phyloP scores from a whole-genome alignment of 2,113 vertebrate genomes.

The Asarcornis scutulata region DNA sequence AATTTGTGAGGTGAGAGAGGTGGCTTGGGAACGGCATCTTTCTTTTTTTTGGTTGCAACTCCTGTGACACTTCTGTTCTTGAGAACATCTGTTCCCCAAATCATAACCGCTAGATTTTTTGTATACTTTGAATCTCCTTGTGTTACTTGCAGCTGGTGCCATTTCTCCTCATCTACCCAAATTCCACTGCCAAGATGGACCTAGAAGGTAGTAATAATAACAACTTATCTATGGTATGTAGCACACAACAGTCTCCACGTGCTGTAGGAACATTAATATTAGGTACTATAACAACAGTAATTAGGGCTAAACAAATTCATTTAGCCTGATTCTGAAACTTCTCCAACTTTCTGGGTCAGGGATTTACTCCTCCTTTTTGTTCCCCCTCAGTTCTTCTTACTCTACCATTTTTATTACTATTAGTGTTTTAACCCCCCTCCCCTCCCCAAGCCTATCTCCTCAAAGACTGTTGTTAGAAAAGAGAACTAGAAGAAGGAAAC shows the following conservation, averaged over 20 bases:
- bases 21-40: conserved; percentile 96
- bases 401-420: not conserved
- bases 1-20: conserved; percentile 98
- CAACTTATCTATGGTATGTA: conserved; percentile 67
- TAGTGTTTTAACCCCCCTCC: not conserved
- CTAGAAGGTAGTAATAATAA: conserved; percentile 78
- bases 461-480: conserved; percentile 29
- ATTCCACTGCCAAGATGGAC: conserved; percentile 97
- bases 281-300: conserved; percentile 67
- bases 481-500: conserved; percentile 15
- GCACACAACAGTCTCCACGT: conserved; percentile 72
- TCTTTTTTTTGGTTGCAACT: conserved; percentile 99
- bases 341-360: conserved; percentile 40
- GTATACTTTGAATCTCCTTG: conserved; percentile 99
- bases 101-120: conserved; percentile 99
- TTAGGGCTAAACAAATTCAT: conserved; percentile 63
- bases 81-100: conserved; percentile 98
- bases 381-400: not conserved
- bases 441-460: not conserved
- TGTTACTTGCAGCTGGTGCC: conserved; percentile 98
- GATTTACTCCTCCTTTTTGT: conserved; percentile 3
- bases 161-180: conserved; percentile 99
- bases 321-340: conserved; percentile 63
- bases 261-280: conserved; percentile 68
- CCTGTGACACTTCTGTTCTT: conserved; percentile 99